Percentiles rank a stretch among this genome's conserved stretches.
These are phyloP conservation scores for Pomacea maculata DNA, from an alignment of 1,140 invertebrate species.

Conservation along the genomic window DNA sequence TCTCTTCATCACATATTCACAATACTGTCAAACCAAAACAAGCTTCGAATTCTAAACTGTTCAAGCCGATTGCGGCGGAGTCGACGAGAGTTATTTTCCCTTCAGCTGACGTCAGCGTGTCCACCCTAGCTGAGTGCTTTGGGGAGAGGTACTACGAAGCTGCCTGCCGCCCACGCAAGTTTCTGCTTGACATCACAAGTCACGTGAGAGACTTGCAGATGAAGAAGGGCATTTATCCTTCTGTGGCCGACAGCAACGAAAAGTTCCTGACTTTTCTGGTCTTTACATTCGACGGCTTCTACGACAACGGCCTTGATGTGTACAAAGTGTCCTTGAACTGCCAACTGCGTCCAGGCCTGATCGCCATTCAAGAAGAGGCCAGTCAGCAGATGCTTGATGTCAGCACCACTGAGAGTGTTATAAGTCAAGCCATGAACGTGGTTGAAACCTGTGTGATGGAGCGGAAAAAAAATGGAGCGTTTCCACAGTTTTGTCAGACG, in stretches of 20 bases:
- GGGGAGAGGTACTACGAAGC: conserved; percentile 20
- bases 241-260: not conserved
- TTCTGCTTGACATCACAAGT: conserved; percentile 27
- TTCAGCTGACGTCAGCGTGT: conserved; percentile 4
- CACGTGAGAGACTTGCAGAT: conserved; percentile 12
- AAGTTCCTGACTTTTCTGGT: conserved; percentile 25
- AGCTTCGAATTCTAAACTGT: too few relatives aligned
- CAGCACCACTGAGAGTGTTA: not conserved
- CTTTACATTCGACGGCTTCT: conserved; percentile 19
- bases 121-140: conserved; percentile 21
- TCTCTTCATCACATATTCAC: too few relatives aligned
- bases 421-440: conserved; percentile 17
- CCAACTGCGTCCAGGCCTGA: not conserved
- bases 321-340: conserved; percentile 25
- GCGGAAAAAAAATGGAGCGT: not conserved
- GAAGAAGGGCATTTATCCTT: conserved; percentile 8
- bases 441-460: not conserved
- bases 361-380: not conserved
- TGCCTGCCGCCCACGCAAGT: conserved; percentile 26
- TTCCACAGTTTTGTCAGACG: not conserved
- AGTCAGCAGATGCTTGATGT: not conserved
- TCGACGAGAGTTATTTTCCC: conserved; percentile 17
- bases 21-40: too few relatives aligned
- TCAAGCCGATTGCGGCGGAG: not conserved
- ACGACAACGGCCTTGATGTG: conserved; percentile 21